Evolutionary conservation across 2,797 vertebrate species (phyloP).

Genomic region (Numenius phaeopus): DNA sequence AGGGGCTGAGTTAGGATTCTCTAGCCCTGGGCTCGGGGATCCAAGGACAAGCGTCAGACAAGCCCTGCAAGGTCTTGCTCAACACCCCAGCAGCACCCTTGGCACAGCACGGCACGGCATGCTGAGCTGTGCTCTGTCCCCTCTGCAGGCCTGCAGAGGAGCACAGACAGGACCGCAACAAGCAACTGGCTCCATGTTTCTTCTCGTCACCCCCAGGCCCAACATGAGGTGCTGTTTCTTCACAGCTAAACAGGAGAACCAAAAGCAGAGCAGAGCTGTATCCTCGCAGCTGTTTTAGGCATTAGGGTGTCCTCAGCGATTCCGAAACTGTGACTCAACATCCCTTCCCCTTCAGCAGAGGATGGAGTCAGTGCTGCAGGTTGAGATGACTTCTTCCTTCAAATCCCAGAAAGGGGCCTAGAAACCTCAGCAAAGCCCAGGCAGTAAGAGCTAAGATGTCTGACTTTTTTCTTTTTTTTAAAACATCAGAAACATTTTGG

Average conservation of each 20-base stretch:
- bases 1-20: neutral
- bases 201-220: accelerated
- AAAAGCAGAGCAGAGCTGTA: neutral
- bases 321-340: neutral
- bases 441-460: neutral
- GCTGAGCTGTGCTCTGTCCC: accelerated
- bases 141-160: neutral
- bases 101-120: neutral
- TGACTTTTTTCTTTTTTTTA: neutral
- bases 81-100: accelerated
- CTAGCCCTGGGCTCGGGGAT: accelerated
- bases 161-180: accelerated
- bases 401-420: neutral
- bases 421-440: neutral
- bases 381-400: neutral
- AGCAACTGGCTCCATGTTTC: accelerated
- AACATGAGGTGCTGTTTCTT: accelerated
- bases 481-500: neutral
- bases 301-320: neutral
- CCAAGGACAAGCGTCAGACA: neutral
- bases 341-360: neutral
- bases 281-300: neutral
- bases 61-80: no score
- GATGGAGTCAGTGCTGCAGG: neutral
- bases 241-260: neutral